Conservation (phyloP, 2,888 invertebrate species). For the Ganaspis brasiliensis region DNA sequence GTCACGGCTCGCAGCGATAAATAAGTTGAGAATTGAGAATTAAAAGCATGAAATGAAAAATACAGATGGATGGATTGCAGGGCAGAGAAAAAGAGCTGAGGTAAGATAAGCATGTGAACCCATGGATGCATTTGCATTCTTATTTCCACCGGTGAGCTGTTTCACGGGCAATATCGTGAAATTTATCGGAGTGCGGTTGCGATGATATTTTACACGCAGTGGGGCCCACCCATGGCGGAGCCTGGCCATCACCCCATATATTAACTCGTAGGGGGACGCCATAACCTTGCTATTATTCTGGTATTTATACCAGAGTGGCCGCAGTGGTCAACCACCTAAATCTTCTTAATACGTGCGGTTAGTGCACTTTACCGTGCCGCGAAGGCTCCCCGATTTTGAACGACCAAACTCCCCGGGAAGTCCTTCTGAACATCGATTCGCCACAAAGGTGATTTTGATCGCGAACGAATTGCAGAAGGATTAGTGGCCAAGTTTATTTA, state of each 20-base stretch:
- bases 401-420: slow-evolving; percentile 46
- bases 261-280: slow-evolving; percentile 69
- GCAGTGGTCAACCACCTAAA: slow-evolving; percentile 70
- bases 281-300: slow-evolving; percentile 76
- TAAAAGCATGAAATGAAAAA: slow-evolving; percentile 15
- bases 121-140: slow-evolving; percentile 70
- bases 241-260: slow-evolving; percentile 75
- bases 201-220: slow-evolving; percentile 77
- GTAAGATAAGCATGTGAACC: slow-evolving; percentile 3
- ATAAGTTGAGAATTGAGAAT: slow-evolving; percentile 4
- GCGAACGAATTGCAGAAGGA: slow-evolving; percentile 41
- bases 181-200: slow-evolving; percentile 76
- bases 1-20: background rate
- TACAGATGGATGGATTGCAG: slow-evolving; percentile 38
- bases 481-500: slow-evolving; percentile 18
- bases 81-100: background rate
- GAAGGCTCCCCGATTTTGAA: slow-evolving; percentile 53
- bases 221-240: slow-evolving; percentile 66
- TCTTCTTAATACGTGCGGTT: slow-evolving; percentile 75
- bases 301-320: slow-evolving; percentile 74
- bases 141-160: slow-evolving; percentile 71
- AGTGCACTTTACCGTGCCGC: slow-evolving; percentile 72
- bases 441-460: slow-evolving; percentile 40
- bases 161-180: slow-evolving; percentile 74
- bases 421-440: slow-evolving; percentile 22